Evolutionary conservation across 2,113 vertebrate genomes (phyloP).

Genomic region (Polyodon spathula): DNA sequence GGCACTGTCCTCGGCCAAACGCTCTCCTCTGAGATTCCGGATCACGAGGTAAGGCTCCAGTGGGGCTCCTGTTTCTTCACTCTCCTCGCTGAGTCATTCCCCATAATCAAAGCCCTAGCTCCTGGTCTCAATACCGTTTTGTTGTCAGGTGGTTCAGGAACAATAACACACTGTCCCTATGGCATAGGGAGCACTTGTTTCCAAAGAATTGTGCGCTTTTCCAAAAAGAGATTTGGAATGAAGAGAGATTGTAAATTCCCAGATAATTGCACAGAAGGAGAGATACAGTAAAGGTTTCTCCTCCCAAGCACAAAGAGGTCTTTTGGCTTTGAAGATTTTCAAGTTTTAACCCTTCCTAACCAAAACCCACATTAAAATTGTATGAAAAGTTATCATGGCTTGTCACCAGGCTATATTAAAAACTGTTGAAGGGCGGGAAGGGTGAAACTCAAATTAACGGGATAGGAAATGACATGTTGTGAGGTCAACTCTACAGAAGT

Average conservation of each 20-base stretch:
- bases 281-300: slow-evolving; percentile 23
- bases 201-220: slow-evolving; percentile 30
- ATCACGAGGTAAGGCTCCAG: slow-evolving; percentile 77
- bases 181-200: slow-evolving; percentile 42
- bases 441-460: too few species aligned
- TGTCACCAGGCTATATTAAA: too few species aligned
- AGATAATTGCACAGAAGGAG: slow-evolving; percentile 34
- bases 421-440: too few species aligned
- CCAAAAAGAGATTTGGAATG: slow-evolving; percentile 23
- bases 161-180: slow-evolving; percentile 51
- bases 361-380: too few species aligned
- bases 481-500: too few species aligned
- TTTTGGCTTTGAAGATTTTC: too few species aligned
- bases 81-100: slow-evolving; percentile 55
- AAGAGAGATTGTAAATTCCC: slow-evolving; percentile 37
- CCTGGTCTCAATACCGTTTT: slow-evolving; percentile 57
- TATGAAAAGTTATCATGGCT: too few species aligned
- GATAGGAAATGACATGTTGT: too few species aligned
- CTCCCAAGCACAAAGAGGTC: slow-evolving; percentile 37
- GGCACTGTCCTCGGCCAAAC: slow-evolving; percentile 76
- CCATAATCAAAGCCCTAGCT: slow-evolving; percentile 56
- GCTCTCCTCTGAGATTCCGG: slow-evolving; percentile 88
- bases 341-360: too few species aligned
- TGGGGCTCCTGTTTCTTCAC: slow-evolving; percentile 29
- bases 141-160: slow-evolving; percentile 59